Percentiles rank a stretch among this genome's conserved stretches.
Conservation (phyloP, 2,888 invertebrate species). For the Sycophila texana region DNA sequence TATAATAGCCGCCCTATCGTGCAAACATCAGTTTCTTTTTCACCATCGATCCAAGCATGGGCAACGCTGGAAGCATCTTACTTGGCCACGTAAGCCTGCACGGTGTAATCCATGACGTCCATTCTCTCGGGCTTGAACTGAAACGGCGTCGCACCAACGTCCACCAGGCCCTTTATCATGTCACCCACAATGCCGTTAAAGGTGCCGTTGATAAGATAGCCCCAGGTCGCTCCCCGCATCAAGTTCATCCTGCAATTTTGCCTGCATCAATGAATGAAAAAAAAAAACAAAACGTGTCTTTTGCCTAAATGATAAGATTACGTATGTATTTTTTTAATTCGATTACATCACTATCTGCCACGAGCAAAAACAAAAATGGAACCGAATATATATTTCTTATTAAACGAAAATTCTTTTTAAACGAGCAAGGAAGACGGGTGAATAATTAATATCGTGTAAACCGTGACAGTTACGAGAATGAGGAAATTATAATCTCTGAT, state of each 20-base stretch:
- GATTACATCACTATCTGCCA: background rate
- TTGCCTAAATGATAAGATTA: too few species aligned
- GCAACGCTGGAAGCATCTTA: slow-evolving; percentile 64
- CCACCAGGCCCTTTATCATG: slow-evolving; percentile 74
- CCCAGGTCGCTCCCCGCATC: slow-evolving; percentile 64
- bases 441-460: too few species aligned
- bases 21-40: background rate
- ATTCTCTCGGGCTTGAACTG: slow-evolving; percentile 81
- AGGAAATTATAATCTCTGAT: too few species aligned
- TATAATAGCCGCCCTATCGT: slow-evolving; percentile 79
- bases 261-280: too few species aligned
- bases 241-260: slow-evolving; percentile 63
- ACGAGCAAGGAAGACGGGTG: too few species aligned
- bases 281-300: too few species aligned
- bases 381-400: too few species aligned
- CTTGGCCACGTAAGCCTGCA: slow-evolving; percentile 81
- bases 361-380: too few species aligned
- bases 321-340: too few species aligned
- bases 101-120: slow-evolving; percentile 79
- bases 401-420: too few species aligned
- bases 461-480: too few species aligned
- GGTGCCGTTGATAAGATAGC: slow-evolving; percentile 66
- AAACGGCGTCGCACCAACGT: slow-evolving; percentile 83
- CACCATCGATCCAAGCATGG: background rate
- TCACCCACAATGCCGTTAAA: slow-evolving; percentile 68